Evolutionary conservation across 2,888 invertebrate genomes (phyloP).

Genomic region (Aphidius colemani): DNA sequence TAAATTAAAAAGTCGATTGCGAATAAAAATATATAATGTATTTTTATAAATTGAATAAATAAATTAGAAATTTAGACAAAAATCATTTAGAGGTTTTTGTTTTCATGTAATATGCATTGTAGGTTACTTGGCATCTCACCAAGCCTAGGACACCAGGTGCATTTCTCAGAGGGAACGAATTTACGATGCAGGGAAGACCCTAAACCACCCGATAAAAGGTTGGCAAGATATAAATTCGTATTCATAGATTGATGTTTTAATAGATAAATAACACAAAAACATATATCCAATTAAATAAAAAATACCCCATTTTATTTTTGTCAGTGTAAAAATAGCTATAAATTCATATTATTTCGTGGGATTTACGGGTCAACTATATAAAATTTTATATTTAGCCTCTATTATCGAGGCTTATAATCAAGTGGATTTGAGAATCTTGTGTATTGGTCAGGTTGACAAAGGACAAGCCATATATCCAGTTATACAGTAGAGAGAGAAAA

Average conservation of each 20-base stretch:
- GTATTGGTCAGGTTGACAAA: too few relatives aligned
- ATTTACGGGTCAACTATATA: too few relatives aligned
- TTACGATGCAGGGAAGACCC: slow-evolving; percentile 58
- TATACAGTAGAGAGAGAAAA: too few relatives aligned
- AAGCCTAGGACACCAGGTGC: slow-evolving; percentile 56
- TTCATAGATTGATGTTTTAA: slow-evolving; percentile 1
- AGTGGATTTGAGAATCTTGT: too few relatives aligned
- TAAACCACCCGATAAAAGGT: slow-evolving; percentile 53
- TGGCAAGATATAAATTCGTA: slow-evolving; percentile 35
- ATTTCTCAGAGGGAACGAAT: slow-evolving; percentile 58
- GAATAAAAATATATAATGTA: neutral
- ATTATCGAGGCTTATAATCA: too few relatives aligned
- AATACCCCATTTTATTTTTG: too few relatives aligned
- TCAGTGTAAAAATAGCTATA: too few relatives aligned
- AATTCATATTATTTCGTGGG: too few relatives aligned
- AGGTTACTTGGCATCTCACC: slow-evolving; percentile 58
- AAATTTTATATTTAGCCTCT: too few relatives aligned
- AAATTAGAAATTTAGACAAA: slow-evolving; percentile 4
- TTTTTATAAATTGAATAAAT: neutral
- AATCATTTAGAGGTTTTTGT: slow-evolving; percentile 24
- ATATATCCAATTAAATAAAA: too few relatives aligned
- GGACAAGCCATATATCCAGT: too few relatives aligned
- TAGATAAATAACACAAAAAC: slow-evolving; percentile 12
- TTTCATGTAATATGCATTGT: slow-evolving; percentile 55
- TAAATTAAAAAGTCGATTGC: neutral